Conservation (phyloP, 2,797 vertebrate species). For the Gymnothorax javanicus region DNA sequence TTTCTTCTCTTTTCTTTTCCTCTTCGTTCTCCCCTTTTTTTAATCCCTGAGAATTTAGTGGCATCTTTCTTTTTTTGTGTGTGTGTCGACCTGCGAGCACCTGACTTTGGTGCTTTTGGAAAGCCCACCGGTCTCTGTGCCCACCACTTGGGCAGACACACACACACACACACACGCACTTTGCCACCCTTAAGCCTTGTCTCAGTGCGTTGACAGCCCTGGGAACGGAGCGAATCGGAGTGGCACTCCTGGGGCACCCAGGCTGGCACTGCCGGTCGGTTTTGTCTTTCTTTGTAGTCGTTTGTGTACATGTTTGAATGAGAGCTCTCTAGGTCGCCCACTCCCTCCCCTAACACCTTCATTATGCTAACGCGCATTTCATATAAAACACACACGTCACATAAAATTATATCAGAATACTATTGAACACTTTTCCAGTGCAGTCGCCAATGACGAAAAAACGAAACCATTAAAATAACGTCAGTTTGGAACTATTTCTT, state of each 20-base stretch:
- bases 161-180: slow-evolving; percentile 21
- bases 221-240: slow-evolving; percentile 55
- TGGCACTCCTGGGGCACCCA: slow-evolving; percentile 57
- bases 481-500: not conserved
- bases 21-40: slow-evolving; percentile 24
- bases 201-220: slow-evolving; percentile 55
- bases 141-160: not conserved
- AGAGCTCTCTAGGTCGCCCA: slow-evolving; percentile 49
- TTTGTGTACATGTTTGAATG: slow-evolving; percentile 54
- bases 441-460: not conserved
- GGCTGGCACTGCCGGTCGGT: slow-evolving; percentile 52
- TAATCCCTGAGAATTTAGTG: slow-evolving; percentile 74
- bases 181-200: slow-evolving; percentile 45
- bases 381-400: slow-evolving; percentile 41
- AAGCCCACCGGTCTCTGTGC: slow-evolving; percentile 38
- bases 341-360: slow-evolving; percentile 51
- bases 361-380: slow-evolving; percentile 31
- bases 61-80: slow-evolving; percentile 46
- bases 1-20: slow-evolving; percentile 17
- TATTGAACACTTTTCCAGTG: not conserved
- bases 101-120: slow-evolving; percentile 64
- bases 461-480: not conserved
- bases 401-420: slow-evolving; percentile 10
- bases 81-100: slow-evolving; percentile 54
- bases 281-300: slow-evolving; percentile 44